Percentiles rank a stretch among this genome's conserved stretches.
phyloP scores from a whole-genome alignment of 2,113 vertebrate genomes.

The Rissa tridactyla region DNA sequence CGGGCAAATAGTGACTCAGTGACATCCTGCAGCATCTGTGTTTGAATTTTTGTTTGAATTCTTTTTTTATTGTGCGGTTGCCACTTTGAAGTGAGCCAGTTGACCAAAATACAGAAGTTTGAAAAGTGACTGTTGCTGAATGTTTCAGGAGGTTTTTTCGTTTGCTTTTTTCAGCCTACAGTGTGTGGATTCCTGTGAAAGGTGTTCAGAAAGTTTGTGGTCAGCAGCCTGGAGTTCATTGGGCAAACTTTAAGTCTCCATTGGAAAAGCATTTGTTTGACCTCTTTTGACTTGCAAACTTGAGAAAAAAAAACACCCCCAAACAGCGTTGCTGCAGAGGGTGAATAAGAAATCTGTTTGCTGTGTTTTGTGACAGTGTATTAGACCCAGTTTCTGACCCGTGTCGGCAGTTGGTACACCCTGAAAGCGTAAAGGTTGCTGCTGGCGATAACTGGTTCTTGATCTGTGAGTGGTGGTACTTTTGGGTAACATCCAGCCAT shows the following conservation, averaged over 20 bases:
- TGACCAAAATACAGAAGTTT: background rate
- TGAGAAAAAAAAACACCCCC: background rate
- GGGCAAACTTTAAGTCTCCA: background rate
- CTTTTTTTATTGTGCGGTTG: background rate
- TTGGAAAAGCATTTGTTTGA: background rate
- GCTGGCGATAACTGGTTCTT: background rate
- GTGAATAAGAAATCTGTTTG: background rate
- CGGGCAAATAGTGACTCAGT: background rate
- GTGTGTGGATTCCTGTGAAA: background rate
- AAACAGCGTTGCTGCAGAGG: background rate
- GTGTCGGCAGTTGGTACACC: too few relatives aligned
- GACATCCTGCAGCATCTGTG: background rate
- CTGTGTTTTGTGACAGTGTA: background rate
- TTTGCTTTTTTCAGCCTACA: background rate
- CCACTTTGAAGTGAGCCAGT: background rate
- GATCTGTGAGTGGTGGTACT: rapidly evolving
- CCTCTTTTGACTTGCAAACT: background rate
- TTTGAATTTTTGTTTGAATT: background rate
- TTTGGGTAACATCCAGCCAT: background rate
- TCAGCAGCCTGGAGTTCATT: background rate
- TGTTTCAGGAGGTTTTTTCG: background rate
- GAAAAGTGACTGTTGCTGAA: background rate
- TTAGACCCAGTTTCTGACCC: background rate
- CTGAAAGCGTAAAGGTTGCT: background rate
- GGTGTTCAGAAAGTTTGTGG: background rate